phyloP scores from a whole-genome alignment of 2,113 vertebrate species.

The Stomatorhinus ivindoensis region DNA sequence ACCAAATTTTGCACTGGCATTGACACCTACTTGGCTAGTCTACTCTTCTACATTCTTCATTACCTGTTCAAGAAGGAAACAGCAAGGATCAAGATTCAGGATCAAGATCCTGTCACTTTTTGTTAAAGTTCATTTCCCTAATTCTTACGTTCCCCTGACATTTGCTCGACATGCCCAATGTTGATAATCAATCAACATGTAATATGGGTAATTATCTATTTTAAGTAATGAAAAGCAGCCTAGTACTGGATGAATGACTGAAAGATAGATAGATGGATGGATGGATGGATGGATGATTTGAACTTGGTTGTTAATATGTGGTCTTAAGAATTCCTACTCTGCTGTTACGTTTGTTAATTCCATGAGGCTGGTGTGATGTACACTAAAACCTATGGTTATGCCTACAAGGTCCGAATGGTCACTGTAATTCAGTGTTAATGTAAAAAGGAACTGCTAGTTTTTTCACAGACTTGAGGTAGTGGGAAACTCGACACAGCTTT shows the following conservation, averaged over 20 bases:
- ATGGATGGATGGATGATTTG: neutral
- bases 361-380: neutral
- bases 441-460: neutral
- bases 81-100: neutral
- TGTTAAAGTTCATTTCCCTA: neutral
- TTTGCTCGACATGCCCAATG: neutral
- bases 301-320: neutral
- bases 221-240: neutral
- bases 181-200: neutral
- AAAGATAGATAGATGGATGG: neutral
- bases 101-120: neutral
- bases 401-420: neutral
- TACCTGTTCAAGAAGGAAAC: neutral
- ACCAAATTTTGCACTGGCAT: neutral
- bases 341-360: neutral
- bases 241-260: neutral
- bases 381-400: neutral
- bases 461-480: neutral
- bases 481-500: neutral
- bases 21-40: neutral
- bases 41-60: neutral
- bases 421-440: neutral
- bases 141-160: neutral
- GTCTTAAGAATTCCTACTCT: neutral
- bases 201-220: neutral